These are phyloP conservation scores for Thinocorus orbignyianus DNA, from an alignment of 2,113 vertebrate species.

Conservation along the genomic window DNA sequence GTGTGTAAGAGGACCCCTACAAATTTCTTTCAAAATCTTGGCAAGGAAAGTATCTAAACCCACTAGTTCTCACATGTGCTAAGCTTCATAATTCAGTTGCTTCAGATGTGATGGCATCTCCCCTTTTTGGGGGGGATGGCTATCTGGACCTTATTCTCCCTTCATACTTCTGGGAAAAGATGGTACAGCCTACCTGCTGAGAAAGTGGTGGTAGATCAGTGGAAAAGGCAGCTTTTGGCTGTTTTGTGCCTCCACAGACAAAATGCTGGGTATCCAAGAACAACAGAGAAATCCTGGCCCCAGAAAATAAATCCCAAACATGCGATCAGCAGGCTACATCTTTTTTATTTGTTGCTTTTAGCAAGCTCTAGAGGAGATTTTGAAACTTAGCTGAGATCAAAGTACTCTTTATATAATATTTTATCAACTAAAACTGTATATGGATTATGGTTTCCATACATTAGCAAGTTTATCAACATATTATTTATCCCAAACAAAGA, in stretches of 20 bases:
- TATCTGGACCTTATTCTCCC: neutral
- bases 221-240: neutral
- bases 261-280: constrained; percentile 13
- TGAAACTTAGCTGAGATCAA: neutral
- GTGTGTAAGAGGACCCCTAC: neutral
- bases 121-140: neutral
- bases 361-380: neutral
- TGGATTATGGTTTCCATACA: neutral
- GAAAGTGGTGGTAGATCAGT: neutral
- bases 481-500: neutral
- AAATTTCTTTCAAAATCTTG: neutral
- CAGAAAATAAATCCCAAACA: constrained; percentile 18
- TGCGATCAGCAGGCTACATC: constrained; percentile 12
- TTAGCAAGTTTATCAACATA: neutral
- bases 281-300: constrained; percentile 32
- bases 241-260: neutral
- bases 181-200: constrained; percentile 8
- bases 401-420: neutral
- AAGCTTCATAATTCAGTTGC: neutral
- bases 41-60: neutral
- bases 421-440: neutral
- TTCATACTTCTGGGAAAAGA: constrained; percentile 4
- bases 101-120: neutral
- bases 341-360: constrained; percentile 42
- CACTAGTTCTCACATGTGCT: neutral